phyloP scores from a whole-genome alignment of 2,797 vertebrate species.

The Cynodonichthys magdalenae region DNA sequence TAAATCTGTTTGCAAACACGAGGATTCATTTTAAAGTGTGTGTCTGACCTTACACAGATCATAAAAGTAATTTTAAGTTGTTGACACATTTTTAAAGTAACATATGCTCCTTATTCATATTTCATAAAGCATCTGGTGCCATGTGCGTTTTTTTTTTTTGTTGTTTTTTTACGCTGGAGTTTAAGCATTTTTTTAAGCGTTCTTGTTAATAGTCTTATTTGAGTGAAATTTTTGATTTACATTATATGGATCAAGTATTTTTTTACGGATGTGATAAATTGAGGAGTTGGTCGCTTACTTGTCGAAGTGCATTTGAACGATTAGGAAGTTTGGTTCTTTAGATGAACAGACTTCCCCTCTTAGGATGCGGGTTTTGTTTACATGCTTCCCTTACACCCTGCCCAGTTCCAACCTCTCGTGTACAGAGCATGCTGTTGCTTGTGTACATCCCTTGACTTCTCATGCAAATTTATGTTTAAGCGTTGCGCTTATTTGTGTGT shows the following conservation, averaged over 20 bases:
- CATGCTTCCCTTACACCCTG: conserved; percentile 50
- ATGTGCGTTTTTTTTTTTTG: too few species aligned
- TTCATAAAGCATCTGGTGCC: conserved; percentile 49
- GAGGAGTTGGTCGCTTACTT: conserved; percentile 33
- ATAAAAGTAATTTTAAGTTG: conserved; percentile 49
- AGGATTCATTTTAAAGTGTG: conserved; percentile 47
- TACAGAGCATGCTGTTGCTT: conserved; percentile 61
- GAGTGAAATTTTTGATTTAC: conserved; percentile 21
- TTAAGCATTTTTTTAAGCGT: neutral
- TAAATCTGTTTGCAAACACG: conserved; percentile 50
- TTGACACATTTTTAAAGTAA: conserved; percentile 44
- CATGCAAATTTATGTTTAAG: conserved; percentile 80
- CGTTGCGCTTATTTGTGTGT: conserved; percentile 73
- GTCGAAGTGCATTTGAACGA: conserved; percentile 31
- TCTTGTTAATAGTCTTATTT: conserved; percentile 39
- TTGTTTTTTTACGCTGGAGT: conserved; percentile 12
- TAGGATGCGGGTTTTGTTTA: conserved; percentile 63
- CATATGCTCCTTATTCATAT: conserved; percentile 56
- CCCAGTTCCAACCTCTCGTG: conserved; percentile 62
- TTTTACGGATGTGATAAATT: conserved; percentile 27
- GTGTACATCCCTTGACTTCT: conserved; percentile 74
- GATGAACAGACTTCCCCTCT: conserved; percentile 43
- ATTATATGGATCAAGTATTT: conserved; percentile 21
- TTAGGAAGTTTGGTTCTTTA: conserved; percentile 59
- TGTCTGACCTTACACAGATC: conserved; percentile 44